Conservation (phyloP, 2,113 vertebrate species). For the Ceuthmochares aereus region DNA sequence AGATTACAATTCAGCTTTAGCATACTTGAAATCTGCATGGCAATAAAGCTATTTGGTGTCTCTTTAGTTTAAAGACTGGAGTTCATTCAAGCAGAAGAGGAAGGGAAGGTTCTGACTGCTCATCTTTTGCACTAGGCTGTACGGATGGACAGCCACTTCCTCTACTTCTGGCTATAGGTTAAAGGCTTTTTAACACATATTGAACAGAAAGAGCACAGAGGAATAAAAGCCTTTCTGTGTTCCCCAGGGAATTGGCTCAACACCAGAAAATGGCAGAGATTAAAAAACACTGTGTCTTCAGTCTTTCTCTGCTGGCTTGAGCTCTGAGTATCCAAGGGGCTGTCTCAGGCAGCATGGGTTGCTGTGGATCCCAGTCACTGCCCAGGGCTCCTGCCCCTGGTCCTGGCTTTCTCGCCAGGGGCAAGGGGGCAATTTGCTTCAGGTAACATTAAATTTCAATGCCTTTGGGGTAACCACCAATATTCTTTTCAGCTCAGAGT, state of each 20-base stretch:
- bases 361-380: background rate
- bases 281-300: background rate
- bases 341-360: fast-evolving
- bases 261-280: background rate
- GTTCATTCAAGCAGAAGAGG: background rate
- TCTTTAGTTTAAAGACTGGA: background rate
- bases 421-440: background rate
- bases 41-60: background rate
- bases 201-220: constrained; percentile 15
- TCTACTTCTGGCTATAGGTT: constrained; percentile 30
- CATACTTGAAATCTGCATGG: background rate
- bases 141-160: background rate
- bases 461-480: background rate
- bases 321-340: background rate
- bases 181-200: background rate
- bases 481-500: background rate
- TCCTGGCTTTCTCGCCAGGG: background rate
- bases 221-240: constrained; percentile 51
- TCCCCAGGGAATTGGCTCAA: background rate
- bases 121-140: background rate
- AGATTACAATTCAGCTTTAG: background rate
- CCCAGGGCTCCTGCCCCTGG: fast-evolving
- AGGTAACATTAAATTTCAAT: background rate
- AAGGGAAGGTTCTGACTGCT: background rate
- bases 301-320: background rate